phyloP scores from a whole-genome alignment of 2,113 vertebrate species.

The Malurus melanocephalus region DNA sequence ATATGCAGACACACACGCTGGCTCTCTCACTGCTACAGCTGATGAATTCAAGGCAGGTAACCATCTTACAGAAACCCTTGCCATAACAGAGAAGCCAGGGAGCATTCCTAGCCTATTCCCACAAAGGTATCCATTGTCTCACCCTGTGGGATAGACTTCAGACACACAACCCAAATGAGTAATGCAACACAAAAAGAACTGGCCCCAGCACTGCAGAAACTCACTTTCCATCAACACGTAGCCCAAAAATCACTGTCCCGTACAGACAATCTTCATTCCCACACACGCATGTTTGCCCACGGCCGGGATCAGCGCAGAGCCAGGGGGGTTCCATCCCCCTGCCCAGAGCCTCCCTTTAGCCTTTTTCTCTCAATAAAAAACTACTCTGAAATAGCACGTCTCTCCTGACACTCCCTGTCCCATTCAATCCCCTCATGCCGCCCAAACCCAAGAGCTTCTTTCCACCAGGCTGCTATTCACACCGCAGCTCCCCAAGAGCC shows the following conservation, averaged over 20 bases:
- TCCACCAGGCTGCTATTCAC: background rate
- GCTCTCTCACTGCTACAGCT: background rate
- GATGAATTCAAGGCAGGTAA: background rate
- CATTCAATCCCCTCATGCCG: background rate
- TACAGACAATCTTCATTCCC: background rate
- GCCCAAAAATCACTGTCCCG: background rate
- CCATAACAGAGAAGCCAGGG: background rate
- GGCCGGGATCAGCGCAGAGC: background rate
- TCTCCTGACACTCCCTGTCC: too few species aligned
- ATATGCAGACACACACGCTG: background rate
- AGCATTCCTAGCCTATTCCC: background rate
- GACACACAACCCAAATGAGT: background rate
- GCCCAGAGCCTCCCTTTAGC: background rate
- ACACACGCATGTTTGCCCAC: accelerated
- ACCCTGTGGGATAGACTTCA: background rate
- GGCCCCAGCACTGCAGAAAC: background rate
- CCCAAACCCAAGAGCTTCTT: background rate
- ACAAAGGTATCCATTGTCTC: background rate
- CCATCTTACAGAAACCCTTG: background rate
- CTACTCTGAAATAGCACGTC: background rate
- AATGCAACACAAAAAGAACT: background rate
- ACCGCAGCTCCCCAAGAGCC: background rate
- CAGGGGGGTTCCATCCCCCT: accelerated
- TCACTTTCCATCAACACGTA: accelerated
- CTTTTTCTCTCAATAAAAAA: background rate